Conservation (phyloP, 2,113 vertebrate species). For the Hippocampus comes region DNA sequence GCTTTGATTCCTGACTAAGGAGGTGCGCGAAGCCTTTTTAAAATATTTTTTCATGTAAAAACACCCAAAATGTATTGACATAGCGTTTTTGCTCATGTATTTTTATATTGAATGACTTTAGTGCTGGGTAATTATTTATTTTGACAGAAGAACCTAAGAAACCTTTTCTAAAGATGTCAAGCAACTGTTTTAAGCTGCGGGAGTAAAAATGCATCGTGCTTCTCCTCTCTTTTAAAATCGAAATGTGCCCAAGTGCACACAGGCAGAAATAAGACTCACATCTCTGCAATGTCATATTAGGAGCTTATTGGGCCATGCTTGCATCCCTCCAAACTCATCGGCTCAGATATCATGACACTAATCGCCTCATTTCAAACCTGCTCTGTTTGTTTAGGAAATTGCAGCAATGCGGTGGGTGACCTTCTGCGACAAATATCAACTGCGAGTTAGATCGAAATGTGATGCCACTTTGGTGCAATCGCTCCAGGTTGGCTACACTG, state of each 20-base stretch:
- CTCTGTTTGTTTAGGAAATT: slow-evolving; percentile 35
- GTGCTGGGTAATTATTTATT: no score
- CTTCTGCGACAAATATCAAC: slow-evolving; percentile 8
- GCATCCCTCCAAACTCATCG: slow-evolving; percentile 19
- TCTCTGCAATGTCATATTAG: slow-evolving; percentile 17
- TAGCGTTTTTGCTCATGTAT: no score
- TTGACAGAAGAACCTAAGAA: no score
- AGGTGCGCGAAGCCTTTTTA: no score
- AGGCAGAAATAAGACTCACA: slow-evolving; percentile 7
- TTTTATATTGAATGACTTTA: no score
- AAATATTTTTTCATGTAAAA: no score
- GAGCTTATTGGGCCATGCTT: slow-evolving; percentile 34
- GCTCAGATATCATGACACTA: slow-evolving; percentile 56
- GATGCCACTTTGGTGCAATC: slow-evolving; percentile 29
- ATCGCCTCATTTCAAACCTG: slow-evolving; percentile 52
- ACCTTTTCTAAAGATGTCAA: no score
- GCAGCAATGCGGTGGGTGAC: slow-evolving; percentile 16
- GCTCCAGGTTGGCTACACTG: slow-evolving; percentile 31
- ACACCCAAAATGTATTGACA: no score
- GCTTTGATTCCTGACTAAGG: no score
- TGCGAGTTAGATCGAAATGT: slow-evolving; percentile 17
- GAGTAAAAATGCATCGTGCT: not conserved
- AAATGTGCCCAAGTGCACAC: slow-evolving; percentile 16
- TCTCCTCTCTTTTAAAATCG: not conserved
- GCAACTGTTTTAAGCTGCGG: no score